Conservation (phyloP, 1,140 invertebrate genomes). For the Drosophila lini region DNA sequence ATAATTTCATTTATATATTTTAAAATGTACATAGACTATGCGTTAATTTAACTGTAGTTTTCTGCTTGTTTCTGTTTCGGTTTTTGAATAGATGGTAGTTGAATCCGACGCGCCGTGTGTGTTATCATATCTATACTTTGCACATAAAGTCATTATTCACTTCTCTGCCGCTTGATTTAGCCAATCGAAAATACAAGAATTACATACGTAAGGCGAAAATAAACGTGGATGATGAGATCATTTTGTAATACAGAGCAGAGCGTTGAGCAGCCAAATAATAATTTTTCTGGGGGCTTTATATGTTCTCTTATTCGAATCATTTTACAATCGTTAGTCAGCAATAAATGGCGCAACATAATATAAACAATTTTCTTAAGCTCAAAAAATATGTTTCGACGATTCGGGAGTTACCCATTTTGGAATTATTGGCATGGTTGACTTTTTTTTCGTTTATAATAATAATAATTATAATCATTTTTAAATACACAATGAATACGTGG, state of each 20-base stretch:
- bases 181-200: slow-evolving; percentile 55
- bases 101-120: slow-evolving; percentile 68
- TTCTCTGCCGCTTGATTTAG: slow-evolving; percentile 53
- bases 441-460: slow-evolving; percentile 4
- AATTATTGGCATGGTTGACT: slow-evolving; percentile 24
- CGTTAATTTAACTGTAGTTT: slow-evolving; percentile 69
- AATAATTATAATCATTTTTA: slow-evolving; percentile 24
- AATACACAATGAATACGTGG: slow-evolving; percentile 38
- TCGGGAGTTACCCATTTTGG: slow-evolving; percentile 18
- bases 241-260: slow-evolving; percentile 73
- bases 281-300: slow-evolving; percentile 19
- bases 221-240: slow-evolving; percentile 84
- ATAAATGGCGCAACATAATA: slow-evolving; percentile 62
- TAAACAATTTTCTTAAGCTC: slow-evolving; percentile 39
- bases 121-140: slow-evolving; percentile 45
- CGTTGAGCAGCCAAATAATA: slow-evolving; percentile 59
- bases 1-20: slow-evolving; percentile 77
- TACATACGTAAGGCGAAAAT: slow-evolving; percentile 80
- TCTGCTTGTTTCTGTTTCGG: slow-evolving; percentile 56
- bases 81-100: slow-evolving; percentile 63
- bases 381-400: slow-evolving; percentile 23
- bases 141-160: slow-evolving; percentile 36
- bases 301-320: slow-evolving; percentile 16
- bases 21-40: slow-evolving; percentile 81
- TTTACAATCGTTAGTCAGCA: slow-evolving; percentile 67